Percentiles rank a stretch among this genome's conserved stretches.
Conservation (phyloP, 2,113 vertebrate genomes). For the Lethenteron camtschaticum region DNA sequence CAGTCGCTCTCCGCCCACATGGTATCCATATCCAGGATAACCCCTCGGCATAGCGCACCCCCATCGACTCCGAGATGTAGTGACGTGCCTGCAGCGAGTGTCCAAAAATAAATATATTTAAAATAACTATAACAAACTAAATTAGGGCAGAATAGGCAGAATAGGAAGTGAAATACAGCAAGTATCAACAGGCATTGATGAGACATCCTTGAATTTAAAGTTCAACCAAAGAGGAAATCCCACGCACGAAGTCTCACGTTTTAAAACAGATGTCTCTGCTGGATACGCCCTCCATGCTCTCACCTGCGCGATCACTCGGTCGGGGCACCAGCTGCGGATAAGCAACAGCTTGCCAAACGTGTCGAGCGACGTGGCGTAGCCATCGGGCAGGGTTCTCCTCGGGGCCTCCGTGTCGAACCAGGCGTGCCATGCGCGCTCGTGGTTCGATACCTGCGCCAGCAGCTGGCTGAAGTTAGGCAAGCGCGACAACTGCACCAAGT, state of each 20-base stretch:
- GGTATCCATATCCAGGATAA: slow-evolving; percentile 39
- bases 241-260: too few species aligned
- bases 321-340: slow-evolving; percentile 44
- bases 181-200: too few species aligned
- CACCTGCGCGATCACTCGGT: slow-evolving; percentile 42
- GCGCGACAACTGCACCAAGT: slow-evolving; percentile 40
- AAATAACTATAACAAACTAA: neutral
- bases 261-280: too few species aligned
- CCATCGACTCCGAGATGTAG: slow-evolving; percentile 41
- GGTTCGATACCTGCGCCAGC: slow-evolving; percentile 27
- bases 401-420: slow-evolving; percentile 39
- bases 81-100: slow-evolving; percentile 23
- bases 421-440: slow-evolving; percentile 33
- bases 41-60: slow-evolving; percentile 29
- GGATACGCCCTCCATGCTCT: neutral
- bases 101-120: neutral
- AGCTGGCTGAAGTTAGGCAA: slow-evolving; percentile 30
- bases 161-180: too few species aligned
- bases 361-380: slow-evolving; percentile 30
- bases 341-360: slow-evolving; percentile 40
- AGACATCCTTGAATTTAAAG: too few species aligned
- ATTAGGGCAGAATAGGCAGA: too few species aligned
- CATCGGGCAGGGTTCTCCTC: slow-evolving; percentile 35
- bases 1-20: slow-evolving; percentile 35
- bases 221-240: too few species aligned